Base-by-base conservation (phyloP, 2,888 invertebrate species). In the Chrysolina americana region DNA sequence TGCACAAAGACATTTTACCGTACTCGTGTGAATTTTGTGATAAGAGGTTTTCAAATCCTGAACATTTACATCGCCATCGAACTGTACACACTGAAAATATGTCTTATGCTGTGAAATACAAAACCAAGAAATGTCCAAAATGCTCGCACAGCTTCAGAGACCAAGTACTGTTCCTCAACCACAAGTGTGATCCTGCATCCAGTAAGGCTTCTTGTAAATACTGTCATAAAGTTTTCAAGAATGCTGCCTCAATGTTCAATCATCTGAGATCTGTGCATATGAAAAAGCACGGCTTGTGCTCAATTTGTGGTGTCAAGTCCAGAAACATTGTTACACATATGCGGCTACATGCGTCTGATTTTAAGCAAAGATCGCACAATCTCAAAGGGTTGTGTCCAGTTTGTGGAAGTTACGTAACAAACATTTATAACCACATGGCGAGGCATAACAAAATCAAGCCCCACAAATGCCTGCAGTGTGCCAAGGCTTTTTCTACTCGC, bases 11-110 rank as follows among this genome's bases (percentile, higher is more conserved):
- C 50, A 84, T 83, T 70, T 78, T 85, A 41, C 84, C 84, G 6
- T 82, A 84, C 73, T 81, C 84, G 69, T 86, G 86, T 73, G 76
- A 76, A 13, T 80, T 82, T 72, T 86, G 86, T 75, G 71, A 80
- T 2, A 84, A 83, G 76, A 76, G 81, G 17, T 86, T 85, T 76
- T 83, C 84, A 13, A 85, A 85, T 79, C 85, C 85, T 0, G 82
- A 82, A 76, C 85, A 85, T 80, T 77, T 85, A 47, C 81, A 82
- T 70, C 79, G 85, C 5, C 86, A 86, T 69, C 80, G 80, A 69
- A 78, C 83, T 48, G 81, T 82, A 28, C 86, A 86, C 71, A 84
- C 83, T n/a, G 85, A 85, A 76, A 83, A 84, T 77, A 79, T 84
- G 65, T 80, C 80, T 19, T 85, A 85, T 76, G 81, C 83, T 0